Evolutionary conservation across 2,888 invertebrate species (phyloP), one percentile per base, ranked within the genome.

Genomic region (Hipparchia sbordonii): DNA sequence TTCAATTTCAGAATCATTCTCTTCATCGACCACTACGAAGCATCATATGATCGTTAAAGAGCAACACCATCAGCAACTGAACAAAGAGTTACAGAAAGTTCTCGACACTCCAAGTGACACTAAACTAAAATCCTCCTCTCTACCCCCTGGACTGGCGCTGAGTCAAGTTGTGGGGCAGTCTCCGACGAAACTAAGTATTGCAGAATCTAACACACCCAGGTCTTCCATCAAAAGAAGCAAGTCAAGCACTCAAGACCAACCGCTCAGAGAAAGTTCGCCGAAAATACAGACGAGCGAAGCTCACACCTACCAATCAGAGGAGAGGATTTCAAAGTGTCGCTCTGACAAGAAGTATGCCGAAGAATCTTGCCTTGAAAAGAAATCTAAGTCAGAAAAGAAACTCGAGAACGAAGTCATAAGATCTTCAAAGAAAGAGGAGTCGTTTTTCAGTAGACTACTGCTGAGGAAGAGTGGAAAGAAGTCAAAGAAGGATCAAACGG

Each of bases 381-480:
- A 93, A 84, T 88, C 93, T 79, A 90, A 91, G 83, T 90, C 93
- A 77, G 93, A 94, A 71, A 92, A 93, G 82, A 93, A 89, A 81
- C 85, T 87, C 52, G 93, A 93, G 76, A 93, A 92, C 76, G 93
- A 94, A 91, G 85, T 91, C 77, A 86, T 92, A 84, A 79, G 92
- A 85, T 80, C 90, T 80, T 85, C 88, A 70, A 94, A 96, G 87
- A 92, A 95, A 84, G 94, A 95, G 82, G 89, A 95, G 83, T 93
- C 94, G 76, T 95, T 96, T 85, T 95, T 97, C 83, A 95, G 96
- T 72, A 94, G 96, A 76, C 87, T 97, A 70, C 93, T 96, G 61
- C 92, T 96, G 59, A 94, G 96, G 78, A 95, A 96, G 80, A 96
- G 96, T 71, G 96, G 96, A 51, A 96, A 96, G 83, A 96, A 96